Evolutionary conservation across 2,888 invertebrate genomes (phyloP), one percentile per base, ranked within the genome.

Genomic region (Anthrax anthrax): DNA sequence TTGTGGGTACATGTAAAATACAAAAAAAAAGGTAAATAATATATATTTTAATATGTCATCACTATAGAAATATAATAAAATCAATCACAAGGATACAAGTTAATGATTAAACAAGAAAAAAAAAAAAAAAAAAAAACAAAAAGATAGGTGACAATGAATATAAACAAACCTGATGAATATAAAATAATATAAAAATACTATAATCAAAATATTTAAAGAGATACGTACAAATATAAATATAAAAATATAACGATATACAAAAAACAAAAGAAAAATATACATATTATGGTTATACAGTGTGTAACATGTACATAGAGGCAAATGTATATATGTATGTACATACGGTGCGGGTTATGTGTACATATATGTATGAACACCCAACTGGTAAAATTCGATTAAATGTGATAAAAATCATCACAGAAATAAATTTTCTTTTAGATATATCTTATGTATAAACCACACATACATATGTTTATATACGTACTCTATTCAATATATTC

Each of bases 341-440:
- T 23, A 23, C 8, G 23, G 23, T 6, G 4, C 4, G 23, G 23
- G 23, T 32, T 12, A 32, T 32, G 29, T 23, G 23, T 23, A 23
- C 23, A 23, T 8, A 8, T 23, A n/a, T 8, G 9, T 12, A 32
- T 32, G 29, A 32, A 32, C 29, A 32, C 29, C 29, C 29, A 32
- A 32, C 29, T 17, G 17, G 3, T 40, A 48, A 42, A n/a, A 48
- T 48, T 48, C 48, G 48, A 48, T 44, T 48, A 48, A 39, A 48
- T 38, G 38, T 39, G 48, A 48, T 48, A 45, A 44, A 48, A 48
- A 48, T 48, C 41, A 42, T 42, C 44, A 48, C 44, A 42, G 42
- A 48, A 48, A 48, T 48, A 48, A 48, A 48, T 48, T 45, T 42
- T 37, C 42, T 37, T 44, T 27, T 27, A n/a, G n/a, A n/a, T n/a